These are phyloP conservation scores for Galago senegalensis DNA, from an alignment of 2,797 vertebrate genomes.

Conservation along the genomic window DNA sequence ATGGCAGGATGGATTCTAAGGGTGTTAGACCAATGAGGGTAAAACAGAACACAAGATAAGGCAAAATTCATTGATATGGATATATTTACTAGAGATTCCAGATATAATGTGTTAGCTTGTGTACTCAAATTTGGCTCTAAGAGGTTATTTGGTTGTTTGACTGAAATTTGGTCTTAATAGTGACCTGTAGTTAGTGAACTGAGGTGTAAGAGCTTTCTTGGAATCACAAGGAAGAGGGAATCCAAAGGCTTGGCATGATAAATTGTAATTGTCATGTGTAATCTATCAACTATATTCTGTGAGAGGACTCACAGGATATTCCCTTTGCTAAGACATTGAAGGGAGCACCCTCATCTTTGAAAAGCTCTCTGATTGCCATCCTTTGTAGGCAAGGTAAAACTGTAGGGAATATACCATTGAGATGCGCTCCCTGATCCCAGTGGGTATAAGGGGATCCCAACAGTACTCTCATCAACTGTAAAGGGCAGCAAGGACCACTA, in stretches of 20 bases:
- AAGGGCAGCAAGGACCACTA: background rate
- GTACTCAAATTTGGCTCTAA: background rate
- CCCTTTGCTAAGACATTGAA: slow-evolving; percentile 16
- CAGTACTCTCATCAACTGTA: background rate
- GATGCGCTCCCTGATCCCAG: background rate
- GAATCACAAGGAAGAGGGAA: background rate
- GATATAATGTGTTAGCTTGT: background rate
- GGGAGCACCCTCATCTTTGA: background rate
- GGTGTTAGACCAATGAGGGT: background rate
- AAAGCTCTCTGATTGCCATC: background rate
- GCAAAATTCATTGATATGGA: background rate
- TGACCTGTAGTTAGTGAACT: background rate
- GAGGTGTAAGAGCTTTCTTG: background rate
- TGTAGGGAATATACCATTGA: background rate
- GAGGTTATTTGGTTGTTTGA: background rate
- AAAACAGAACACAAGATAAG: background rate
- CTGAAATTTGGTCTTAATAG: slow-evolving; percentile 24
- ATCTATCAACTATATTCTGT: background rate
- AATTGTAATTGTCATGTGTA: background rate
- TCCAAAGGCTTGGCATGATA: background rate
- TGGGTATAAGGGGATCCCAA: background rate
- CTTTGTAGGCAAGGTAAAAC: background rate
- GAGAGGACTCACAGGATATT: background rate
- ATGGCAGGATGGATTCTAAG: background rate
- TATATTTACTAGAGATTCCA: slow-evolving; percentile 22